Conservation (phyloP, 2,113 vertebrate species). For the Eonycteris spelaea region DNA sequence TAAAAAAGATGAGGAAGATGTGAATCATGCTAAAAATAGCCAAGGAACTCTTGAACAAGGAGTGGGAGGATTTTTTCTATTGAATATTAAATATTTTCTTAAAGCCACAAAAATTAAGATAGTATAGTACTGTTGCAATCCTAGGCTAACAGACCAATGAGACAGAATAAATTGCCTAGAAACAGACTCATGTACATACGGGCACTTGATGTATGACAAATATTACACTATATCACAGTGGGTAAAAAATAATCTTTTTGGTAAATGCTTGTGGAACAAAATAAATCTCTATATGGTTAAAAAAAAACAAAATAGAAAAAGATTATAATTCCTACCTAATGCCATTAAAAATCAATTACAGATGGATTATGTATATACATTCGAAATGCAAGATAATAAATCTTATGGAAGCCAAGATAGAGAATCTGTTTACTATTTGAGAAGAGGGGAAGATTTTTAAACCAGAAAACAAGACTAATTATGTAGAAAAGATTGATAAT, state of each 20-base stretch:
- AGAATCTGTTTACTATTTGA: neutral
- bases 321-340: neutral
- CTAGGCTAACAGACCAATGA: neutral
- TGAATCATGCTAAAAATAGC: constrained; percentile 9
- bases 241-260: neutral
- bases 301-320: neutral
- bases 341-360: neutral
- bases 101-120: neutral
- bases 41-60: neutral
- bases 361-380: neutral
- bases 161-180: neutral
- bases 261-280: constrained; percentile 11
- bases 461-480: neutral
- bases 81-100: constrained; percentile 31
- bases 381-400: constrained; percentile 10
- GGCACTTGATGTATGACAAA: neutral
- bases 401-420: neutral
- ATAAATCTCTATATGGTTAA: neutral
- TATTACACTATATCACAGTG: neutral
- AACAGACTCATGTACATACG: neutral
- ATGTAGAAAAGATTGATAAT: neutral
- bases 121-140: neutral
- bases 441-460: neutral
- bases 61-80: neutral
- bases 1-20: neutral